Evolutionary conservation across 2,797 vertebrate genomes (phyloP), one percentile per base, ranked within the genome.

Genomic region (Sebastes vulpes): DNA sequence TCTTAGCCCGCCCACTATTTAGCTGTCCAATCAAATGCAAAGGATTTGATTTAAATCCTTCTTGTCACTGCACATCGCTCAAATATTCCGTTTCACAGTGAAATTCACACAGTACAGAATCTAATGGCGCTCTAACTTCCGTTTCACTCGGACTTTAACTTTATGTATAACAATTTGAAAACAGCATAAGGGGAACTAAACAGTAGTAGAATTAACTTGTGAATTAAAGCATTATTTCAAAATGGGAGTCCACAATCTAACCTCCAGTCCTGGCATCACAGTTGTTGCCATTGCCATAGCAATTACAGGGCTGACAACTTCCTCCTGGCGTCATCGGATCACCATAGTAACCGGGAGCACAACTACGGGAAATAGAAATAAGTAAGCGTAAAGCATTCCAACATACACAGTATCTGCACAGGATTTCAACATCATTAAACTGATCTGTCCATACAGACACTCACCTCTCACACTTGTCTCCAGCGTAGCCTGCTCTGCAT

Each of bases 261-360:
- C 98, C 97, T 96, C 99, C 98, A 38, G 97, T 99, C 82, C 90
- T 90, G 58, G 92, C 88, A 85, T 99, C 97, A 91, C 98, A 99
- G 87, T 65, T 96, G 71, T 93, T 92, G 10, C 93, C 83, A 5
- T 97, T 97, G 29, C 97, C 97, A n/a, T 96, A 93, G 77, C 98
- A 99, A 20, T 92, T 95, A 90, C 99, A 99, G 20, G 94, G 97
- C 61, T 86, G 95, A 90, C 99, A 99, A 71, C 94, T 96, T 77
- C 97, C 96, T 77, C 96, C 96, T 16, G 89, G 68, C 25, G 87
- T 90, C 87, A 96, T 78, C 4, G 98, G 99, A 79, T 98, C 95
- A 9, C 99, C 98, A 79, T 97, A 99, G 93, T 97, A 99, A 81
- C 98, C 98, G 2, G 96, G 92, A 78, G 97, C 97, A 95, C 99